These are phyloP conservation scores for Teleiodes luculella DNA, from an alignment of 2,888 invertebrate species.

Conservation along the genomic window DNA sequence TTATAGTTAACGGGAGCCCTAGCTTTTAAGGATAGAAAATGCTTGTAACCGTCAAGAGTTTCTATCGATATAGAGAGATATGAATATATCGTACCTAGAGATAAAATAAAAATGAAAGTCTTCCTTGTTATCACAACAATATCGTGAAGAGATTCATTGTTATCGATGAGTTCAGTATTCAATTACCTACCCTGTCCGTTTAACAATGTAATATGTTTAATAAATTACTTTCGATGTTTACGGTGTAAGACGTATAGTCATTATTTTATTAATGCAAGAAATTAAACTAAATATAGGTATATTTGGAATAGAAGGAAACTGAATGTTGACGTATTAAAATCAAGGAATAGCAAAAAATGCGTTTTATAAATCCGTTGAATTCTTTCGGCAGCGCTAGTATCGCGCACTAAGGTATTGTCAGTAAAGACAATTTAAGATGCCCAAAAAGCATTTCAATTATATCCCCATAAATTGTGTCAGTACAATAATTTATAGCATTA, in stretches of 20 bases:
- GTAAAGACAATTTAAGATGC: neutral
- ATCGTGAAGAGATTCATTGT: neutral
- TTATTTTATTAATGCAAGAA: too few relatives aligned
- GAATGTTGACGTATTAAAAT: too few relatives aligned
- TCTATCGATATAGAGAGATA: too few relatives aligned
- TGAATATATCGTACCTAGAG: too few relatives aligned
- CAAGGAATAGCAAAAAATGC: neutral
- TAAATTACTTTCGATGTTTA: neutral
- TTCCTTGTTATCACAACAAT: neutral
- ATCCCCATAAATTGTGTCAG: conserved; percentile 10
- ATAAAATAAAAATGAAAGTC: neutral
- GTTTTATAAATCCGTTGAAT: too few relatives aligned
- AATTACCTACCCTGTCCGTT: neutral
- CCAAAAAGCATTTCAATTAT: neutral
- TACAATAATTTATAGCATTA: conserved; percentile 18
- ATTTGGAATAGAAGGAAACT: too few relatives aligned
- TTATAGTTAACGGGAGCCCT: too few relatives aligned
- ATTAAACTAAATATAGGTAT: too few relatives aligned
- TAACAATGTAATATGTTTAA: neutral
- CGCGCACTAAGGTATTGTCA: too few relatives aligned
- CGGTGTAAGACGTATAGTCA: neutral
- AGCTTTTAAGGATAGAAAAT: too few relatives aligned
- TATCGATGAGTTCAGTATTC: neutral
- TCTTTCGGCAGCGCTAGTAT: too few relatives aligned
- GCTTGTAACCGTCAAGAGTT: too few relatives aligned